Percentiles rank a stretch among this genome's conserved stretches.
Conservation (phyloP, 2,797 vertebrate genomes). For the Vipera ursinii region DNA sequence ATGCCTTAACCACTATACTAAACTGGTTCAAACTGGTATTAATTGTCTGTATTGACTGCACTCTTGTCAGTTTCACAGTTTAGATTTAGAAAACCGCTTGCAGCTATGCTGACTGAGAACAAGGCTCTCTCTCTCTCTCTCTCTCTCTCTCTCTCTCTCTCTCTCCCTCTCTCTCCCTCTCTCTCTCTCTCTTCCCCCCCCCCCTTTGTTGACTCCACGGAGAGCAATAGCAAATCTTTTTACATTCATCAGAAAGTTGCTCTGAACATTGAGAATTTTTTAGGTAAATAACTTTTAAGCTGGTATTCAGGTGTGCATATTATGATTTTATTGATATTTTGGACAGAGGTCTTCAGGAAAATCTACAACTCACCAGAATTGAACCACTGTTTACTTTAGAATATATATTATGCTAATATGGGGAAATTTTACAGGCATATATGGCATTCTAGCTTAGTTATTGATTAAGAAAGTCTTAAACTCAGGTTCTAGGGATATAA, state of each 20-base stretch:
- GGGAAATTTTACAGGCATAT: neutral
- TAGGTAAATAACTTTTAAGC: neutral
- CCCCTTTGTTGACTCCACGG: neutral
- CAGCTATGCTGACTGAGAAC: neutral
- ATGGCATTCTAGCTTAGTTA: neutral
- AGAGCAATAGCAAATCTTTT: neutral
- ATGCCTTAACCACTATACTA: neutral
- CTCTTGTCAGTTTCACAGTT: neutral
- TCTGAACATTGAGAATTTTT: neutral
- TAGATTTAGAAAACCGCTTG: conserved; percentile 2
- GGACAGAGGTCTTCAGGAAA: neutral
- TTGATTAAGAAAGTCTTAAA: neutral
- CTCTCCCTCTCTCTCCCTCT: too few species aligned
- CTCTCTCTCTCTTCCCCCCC: too few species aligned
- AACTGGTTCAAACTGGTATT: neutral
- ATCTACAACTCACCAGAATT: neutral
- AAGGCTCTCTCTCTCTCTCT: neutral
- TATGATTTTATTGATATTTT: neutral
- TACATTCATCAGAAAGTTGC: neutral
- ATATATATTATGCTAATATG: neutral
- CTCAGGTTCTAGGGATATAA: neutral
- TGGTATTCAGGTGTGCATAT: neutral
- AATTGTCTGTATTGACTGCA: neutral
- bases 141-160: neutral
- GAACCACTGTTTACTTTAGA: neutral